Evolutionary conservation across 2,888 invertebrate species (phyloP).

Genomic region (Nemotelus nigrinus): DNA sequence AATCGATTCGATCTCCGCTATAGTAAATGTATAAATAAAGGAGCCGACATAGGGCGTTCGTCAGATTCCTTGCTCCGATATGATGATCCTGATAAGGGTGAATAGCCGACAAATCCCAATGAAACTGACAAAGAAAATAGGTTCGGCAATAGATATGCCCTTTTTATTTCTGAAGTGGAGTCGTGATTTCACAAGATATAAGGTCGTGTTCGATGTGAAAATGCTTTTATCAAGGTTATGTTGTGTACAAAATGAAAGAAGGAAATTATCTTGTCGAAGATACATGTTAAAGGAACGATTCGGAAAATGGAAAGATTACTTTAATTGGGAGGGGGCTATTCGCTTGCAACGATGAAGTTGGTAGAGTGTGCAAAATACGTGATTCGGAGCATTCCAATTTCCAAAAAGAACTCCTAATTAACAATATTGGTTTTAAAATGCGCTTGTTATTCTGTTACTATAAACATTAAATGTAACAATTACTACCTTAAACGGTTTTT

Average conservation of each 20-base stretch:
- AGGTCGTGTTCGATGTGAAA: constrained; percentile 38
- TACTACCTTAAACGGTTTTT: too few species aligned
- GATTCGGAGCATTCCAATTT: too few species aligned
- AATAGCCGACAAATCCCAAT: constrained; percentile 42
- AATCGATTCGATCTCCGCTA: not conserved
- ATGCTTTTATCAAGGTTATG: constrained; percentile 37
- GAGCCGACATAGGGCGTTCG: constrained; percentile 22
- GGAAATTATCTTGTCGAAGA: constrained; percentile 25
- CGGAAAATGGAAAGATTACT: constrained; percentile 30
- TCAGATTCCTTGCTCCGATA: constrained; percentile 40
- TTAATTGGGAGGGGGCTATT: constrained; percentile 24
- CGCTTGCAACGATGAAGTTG: too few species aligned
- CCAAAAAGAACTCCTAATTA: too few species aligned
- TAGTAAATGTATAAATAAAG: constrained; percentile 15
- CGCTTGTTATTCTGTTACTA: too few species aligned
- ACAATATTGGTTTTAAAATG: too few species aligned
- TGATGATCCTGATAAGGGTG: constrained; percentile 43
- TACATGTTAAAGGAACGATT: constrained; percentile 33
- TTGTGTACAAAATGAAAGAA: constrained; percentile 26
- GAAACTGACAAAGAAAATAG: constrained; percentile 41
- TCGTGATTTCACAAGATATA: constrained; percentile 34
- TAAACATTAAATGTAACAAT: too few species aligned
- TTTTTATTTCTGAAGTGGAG: constrained; percentile 41
- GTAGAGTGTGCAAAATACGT: too few species aligned
- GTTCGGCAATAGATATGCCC: constrained; percentile 37